These are phyloP conservation scores for Alauda arvensis DNA, from an alignment of 2,797 vertebrate genomes.

Conservation along the genomic window DNA sequence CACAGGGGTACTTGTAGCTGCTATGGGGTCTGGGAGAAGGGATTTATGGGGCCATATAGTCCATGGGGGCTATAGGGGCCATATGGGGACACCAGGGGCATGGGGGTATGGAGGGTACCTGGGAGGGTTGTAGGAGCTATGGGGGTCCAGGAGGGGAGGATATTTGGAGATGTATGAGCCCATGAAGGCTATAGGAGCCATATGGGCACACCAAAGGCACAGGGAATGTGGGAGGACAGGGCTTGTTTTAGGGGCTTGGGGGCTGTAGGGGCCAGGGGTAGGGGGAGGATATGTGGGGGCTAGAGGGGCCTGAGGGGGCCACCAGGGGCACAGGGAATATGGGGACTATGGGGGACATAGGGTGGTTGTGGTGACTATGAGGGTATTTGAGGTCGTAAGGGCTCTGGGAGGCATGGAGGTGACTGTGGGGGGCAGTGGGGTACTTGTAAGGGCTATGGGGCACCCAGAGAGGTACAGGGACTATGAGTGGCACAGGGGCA, in stretches of 20 bases:
- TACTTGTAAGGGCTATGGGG: not conserved
- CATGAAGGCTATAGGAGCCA: not conserved
- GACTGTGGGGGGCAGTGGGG: not conserved
- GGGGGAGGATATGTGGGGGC: not conserved
- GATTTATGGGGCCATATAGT: not conserved
- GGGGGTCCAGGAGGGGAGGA: not conserved
- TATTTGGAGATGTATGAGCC: no score
- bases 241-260: not conserved
- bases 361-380: not conserved
- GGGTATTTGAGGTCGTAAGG: not conserved
- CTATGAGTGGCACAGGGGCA: not conserved
- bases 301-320: not conserved
- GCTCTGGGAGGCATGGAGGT: not conserved
- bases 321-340: not conserved
- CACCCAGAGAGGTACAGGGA: not conserved
- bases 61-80: not conserved
- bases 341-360: not conserved
- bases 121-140: not conserved
- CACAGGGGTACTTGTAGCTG: not conserved
- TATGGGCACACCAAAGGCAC: no score
- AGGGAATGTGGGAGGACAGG: not conserved
- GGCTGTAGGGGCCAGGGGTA: not conserved
- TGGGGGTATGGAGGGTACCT: no score
- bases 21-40: not conserved
- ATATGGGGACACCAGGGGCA: not conserved